Evolutionary conservation across 1,140 invertebrate genomes (phyloP).

Genomic region (Penaeus indicus): DNA sequence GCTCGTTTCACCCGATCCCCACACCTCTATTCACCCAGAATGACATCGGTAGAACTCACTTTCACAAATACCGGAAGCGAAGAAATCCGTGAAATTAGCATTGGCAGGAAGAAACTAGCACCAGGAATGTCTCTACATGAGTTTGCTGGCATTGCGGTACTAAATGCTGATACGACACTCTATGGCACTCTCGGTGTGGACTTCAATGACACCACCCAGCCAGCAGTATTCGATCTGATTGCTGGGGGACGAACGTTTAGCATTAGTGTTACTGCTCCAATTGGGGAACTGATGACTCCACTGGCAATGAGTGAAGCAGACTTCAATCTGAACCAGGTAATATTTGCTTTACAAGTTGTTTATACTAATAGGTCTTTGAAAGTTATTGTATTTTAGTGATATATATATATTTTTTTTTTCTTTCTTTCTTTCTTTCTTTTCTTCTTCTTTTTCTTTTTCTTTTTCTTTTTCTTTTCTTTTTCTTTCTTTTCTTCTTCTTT

Average conservation of each 20-base stretch:
- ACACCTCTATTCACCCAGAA: slow-evolving; percentile 86
- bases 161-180: slow-evolving; percentile 76
- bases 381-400: neutral
- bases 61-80: slow-evolving; percentile 83
- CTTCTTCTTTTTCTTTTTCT: too few species aligned
- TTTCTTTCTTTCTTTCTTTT: too few species aligned
- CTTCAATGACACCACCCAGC: slow-evolving; percentile 94
- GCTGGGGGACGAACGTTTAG: slow-evolving; percentile 76
- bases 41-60: slow-evolving; percentile 87
- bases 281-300: slow-evolving; percentile 90
- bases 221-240: slow-evolving; percentile 83
- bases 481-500: too few species aligned
- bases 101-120: slow-evolving; percentile 82
- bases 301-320: slow-evolving; percentile 82
- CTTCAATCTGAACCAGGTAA: slow-evolving; percentile 83
- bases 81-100: slow-evolving; percentile 80
- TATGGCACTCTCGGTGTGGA: slow-evolving; percentile 86
- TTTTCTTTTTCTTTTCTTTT: too few species aligned
- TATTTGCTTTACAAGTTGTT: slow-evolving; percentile 26
- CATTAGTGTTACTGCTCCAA: slow-evolving; percentile 83
- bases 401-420: neutral
- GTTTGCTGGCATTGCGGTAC: slow-evolving; percentile 79
- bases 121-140: slow-evolving; percentile 85
- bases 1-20: slow-evolving; percentile 85
- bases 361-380: neutral